Base-by-base conservation (phyloP, 2,113 vertebrate genomes). In the Barnardius zonarius region DNA sequence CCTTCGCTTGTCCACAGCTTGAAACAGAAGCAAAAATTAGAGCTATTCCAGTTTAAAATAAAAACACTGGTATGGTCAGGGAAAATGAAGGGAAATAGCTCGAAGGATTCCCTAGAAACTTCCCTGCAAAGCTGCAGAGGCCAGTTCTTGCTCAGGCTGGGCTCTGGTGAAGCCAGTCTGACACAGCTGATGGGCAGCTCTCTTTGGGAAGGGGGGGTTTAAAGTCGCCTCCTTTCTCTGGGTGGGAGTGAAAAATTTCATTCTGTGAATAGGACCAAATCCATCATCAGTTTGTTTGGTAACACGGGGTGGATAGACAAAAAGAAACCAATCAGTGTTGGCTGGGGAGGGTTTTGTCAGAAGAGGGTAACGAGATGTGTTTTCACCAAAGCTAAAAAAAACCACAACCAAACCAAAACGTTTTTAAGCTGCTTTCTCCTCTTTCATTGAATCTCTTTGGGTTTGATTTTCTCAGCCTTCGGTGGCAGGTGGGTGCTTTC, bases 261-360 rank as follows among this genome's bases (percentile, higher is more conserved):
- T 91, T 86, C 84, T 82, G 55, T 91, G 87, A 75, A 75, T 67
- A 75, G 93, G 61, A 89, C 77, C 51, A 89, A 96, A 76, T 61
- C 51, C 35, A 44, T 81, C 69, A 23, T 89, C 73, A 17, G 31
- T 59, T 55, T 84, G 41, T 11, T 41, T 37, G 31, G 18, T 51
- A 23, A 28, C 16, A 13, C 2, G 61, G 31, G 70, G 39, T 55
- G 52, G 67, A 37, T 61, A 59, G 73, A 43, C 49, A 77, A 74
- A 28, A 0, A 4, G 22, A 51, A 81, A 75, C 41, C 30, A 41
- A 43, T 75, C 23, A 4, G 33, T 17, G 6, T 90, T 79, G 44
- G 30, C 23, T 61, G 62, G 72, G 44, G 63, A 51, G 4, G 44
- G 31, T 43, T 76, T 78, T 93, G 67, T 51, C 52, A 52, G 67